Evolutionary conservation across 2,888 invertebrate genomes (phyloP).

Genomic region (Odontomyia ornata): DNA sequence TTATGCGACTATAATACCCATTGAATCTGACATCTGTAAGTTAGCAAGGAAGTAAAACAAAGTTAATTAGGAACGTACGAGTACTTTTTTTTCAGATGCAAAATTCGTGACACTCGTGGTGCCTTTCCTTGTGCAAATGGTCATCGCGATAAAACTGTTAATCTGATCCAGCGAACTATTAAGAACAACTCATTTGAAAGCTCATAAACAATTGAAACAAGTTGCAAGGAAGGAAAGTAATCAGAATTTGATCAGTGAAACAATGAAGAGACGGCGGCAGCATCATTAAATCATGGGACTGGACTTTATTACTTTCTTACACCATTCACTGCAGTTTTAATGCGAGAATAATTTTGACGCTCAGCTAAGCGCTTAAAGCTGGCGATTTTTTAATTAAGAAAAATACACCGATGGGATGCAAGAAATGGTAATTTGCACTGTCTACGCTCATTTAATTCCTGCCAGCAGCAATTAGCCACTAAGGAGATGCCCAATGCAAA

Average conservation of each 20-base stretch:
- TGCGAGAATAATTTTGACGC: background rate
- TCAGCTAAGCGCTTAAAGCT: background rate
- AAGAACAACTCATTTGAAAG: background rate
- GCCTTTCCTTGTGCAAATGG: too few species aligned
- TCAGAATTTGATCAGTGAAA: too few species aligned
- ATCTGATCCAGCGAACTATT: background rate
- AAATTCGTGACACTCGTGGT: too few species aligned
- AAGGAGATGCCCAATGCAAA: background rate
- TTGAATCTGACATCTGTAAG: too few species aligned
- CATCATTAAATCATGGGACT: background rate
- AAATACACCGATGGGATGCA: background rate
- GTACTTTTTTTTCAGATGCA: too few species aligned
- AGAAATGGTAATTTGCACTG: slow-evolving; percentile 16
- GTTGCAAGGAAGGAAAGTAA: background rate
- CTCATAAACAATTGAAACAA: background rate
- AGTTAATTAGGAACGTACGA: too few species aligned
- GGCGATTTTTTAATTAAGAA: slow-evolving; percentile 11
- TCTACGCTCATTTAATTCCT: slow-evolving; percentile 12
- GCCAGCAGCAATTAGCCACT: slow-evolving; percentile 14
- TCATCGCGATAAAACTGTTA: too few species aligned
- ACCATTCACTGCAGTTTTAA: background rate
- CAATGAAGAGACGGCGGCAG: background rate
- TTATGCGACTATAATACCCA: too few species aligned
- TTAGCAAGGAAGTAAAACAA: too few species aligned
- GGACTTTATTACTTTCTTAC: background rate